Base-by-base conservation (phyloP, 2,888 invertebrate species). In the Phyllotreta cruciferae region DNA sequence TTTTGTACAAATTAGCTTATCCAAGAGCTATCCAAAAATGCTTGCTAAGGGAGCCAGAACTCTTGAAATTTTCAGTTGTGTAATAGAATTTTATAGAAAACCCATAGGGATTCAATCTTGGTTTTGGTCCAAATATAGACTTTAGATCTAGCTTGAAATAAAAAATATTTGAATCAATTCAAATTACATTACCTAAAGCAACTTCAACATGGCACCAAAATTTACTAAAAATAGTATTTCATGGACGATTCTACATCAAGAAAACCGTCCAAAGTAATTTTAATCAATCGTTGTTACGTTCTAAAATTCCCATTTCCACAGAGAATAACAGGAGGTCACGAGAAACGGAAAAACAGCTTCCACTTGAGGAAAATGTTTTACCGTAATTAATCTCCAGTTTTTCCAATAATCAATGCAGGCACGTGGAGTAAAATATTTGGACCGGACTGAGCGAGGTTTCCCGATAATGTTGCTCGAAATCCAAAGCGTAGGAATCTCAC, bases 351-450 rank as follows among this genome's bases (percentile, higher is more conserved):
- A 69, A 67, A 62, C 67, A 58, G 49, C 61, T 60, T 67, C 66
- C 62, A 60, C 66, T 62, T 64, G 62, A 61, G 61, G 56, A 65
- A 63, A 66, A 69, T 69, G 69, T 67, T 67, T 69, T 65, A 66
- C 69, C 67, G 69, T 67, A 69, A 67, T 69, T 69, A 67, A 67
- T 67, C 67, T 67, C 64, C 66, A 60, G 67, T 67, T 69, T 66
- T 69, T 67, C 69, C 69, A 69, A 69, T 69, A 69, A 69, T 69
- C 67, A 67, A 67, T 66, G 69, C 62, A 62, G 66, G 64, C 69
- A 67, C 69, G 69, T 69, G 67, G 66, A 24, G 53, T 61, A 61
- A 64, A 63, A 52, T 56, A 61, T 61, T 64, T 56, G 56, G 64
- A 44, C 61, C 64, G 57, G 61, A 57, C 61, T 60, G 9, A 24